Conservation (phyloP, 2,797 vertebrate species). For the Cryptoblepharus egeriae region DNA sequence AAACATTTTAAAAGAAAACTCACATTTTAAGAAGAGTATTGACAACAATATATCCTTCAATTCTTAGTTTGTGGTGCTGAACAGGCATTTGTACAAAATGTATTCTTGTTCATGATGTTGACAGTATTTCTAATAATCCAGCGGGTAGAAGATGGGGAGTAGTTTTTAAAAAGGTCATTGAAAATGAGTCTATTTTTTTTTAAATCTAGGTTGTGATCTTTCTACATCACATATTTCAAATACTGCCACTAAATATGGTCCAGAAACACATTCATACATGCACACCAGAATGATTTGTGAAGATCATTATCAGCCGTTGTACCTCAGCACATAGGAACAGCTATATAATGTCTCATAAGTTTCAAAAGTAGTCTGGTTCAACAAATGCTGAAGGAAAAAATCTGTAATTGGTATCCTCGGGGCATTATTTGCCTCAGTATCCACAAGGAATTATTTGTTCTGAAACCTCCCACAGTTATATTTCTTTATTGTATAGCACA, state of each 20-base stretch:
- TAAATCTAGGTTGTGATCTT: background rate
- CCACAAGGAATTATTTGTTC: no score
- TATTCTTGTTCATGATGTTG: background rate
- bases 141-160: constrained; percentile 41
- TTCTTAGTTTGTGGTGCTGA: background rate
- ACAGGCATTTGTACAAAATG: background rate
- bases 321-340: background rate
- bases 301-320: background rate
- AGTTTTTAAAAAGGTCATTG: background rate
- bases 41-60: background rate
- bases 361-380: background rate
- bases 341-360: background rate
- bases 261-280: background rate
- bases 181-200: background rate
- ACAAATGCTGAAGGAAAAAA: background rate
- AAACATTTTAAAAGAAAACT: constrained; percentile 24
- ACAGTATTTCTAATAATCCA: constrained; percentile 6
- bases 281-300: background rate
- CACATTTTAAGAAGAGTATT: background rate
- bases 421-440: no score
- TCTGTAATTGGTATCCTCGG: no score
- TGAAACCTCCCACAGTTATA: no score
- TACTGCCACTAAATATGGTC: accelerated
- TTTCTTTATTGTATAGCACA: no score
- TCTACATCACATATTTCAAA: constrained; percentile 15